Conservation (phyloP, 2,888 invertebrate species). For the Coelopa pilipes region DNA sequence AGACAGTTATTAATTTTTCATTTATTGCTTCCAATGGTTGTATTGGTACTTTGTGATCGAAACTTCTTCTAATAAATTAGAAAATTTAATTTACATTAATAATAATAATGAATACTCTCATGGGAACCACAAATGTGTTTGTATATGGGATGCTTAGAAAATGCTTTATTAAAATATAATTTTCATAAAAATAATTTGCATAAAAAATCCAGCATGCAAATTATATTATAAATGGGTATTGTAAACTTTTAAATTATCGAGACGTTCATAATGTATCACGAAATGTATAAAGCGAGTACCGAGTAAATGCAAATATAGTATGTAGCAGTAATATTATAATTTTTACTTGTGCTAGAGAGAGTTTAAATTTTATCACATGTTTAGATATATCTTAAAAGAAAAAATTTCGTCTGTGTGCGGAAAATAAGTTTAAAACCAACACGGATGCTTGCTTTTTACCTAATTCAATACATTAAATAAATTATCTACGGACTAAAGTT, state of each 20-base stretch:
- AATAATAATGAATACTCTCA: too few relatives aligned
- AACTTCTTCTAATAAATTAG: too few relatives aligned
- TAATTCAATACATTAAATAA: slow-evolving; percentile 12
- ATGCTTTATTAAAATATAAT: too few relatives aligned
- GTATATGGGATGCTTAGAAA: too few relatives aligned
- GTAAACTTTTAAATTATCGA: background rate
- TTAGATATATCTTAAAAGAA: slow-evolving; percentile 15
- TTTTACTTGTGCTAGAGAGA: slow-evolving; percentile 30
- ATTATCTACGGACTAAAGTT: slow-evolving; percentile 10
- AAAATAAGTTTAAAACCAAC: slow-evolving; percentile 21
- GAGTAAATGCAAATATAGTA: slow-evolving; percentile 12
- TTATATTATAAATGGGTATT: background rate
- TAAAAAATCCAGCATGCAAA: background rate
- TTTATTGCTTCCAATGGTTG: too few relatives aligned
- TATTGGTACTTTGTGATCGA: too few relatives aligned
- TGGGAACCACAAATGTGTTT: too few relatives aligned
- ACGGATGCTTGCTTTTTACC: slow-evolving; percentile 1
- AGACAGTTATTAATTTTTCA: too few relatives aligned
- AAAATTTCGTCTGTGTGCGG: slow-evolving; percentile 6
- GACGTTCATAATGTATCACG: background rate
- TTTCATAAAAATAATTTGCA: too few relatives aligned
- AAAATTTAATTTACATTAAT: too few relatives aligned
- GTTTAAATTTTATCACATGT: slow-evolving; percentile 27
- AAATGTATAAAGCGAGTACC: too few relatives aligned
- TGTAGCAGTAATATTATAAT: slow-evolving; percentile 11